phyloP scores from a whole-genome alignment of 2,888 invertebrate genomes.

The Brachypalpus laphriformis region DNA sequence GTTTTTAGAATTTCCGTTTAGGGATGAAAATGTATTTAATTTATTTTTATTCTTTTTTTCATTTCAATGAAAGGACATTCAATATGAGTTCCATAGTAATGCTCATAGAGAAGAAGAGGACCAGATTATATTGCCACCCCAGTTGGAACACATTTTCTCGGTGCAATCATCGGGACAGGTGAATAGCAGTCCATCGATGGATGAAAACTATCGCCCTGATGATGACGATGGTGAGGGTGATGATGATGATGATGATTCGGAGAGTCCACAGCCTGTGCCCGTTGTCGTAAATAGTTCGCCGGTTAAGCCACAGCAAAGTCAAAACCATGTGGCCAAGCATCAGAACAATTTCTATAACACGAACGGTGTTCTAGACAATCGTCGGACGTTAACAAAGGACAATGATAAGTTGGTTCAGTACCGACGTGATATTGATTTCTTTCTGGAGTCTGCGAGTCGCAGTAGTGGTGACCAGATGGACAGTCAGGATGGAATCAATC shows the following conservation, averaged over 20 bases:
- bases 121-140: slow-evolving; percentile 76
- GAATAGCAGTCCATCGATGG: slow-evolving; percentile 75
- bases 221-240: slow-evolving; percentile 77
- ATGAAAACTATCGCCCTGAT: slow-evolving; percentile 78
- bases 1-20: slow-evolving; percentile 21
- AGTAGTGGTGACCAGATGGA: slow-evolving; percentile 82
- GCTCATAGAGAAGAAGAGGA: slow-evolving; percentile 78
- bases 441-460: slow-evolving; percentile 82
- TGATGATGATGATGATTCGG: slow-evolving; percentile 76
- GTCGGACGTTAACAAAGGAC: slow-evolving; percentile 64
- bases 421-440: slow-evolving; percentile 82
- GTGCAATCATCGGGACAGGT: slow-evolving; percentile 74
- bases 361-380: slow-evolving; percentile 74
- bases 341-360: slow-evolving; percentile 74
- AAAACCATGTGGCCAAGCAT: slow-evolving; percentile 56
- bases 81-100: slow-evolving; percentile 84
- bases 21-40: slow-evolving; percentile 32
- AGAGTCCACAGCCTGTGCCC: slow-evolving; percentile 75
- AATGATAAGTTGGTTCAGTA: slow-evolving; percentile 69
- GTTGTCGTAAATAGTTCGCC: slow-evolving; percentile 55
- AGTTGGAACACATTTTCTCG: slow-evolving; percentile 76
- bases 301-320: slow-evolving; percentile 53
- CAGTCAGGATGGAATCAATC: slow-evolving; percentile 82
- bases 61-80: slow-evolving; percentile 83
- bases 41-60: slow-evolving; percentile 5